A percentile compares a stretch with the other conserved stretches of the same genome.
Evolutionary conservation across 2,113 vertebrate genomes (phyloP).

Genomic region (Malurus cyaneus): DNA sequence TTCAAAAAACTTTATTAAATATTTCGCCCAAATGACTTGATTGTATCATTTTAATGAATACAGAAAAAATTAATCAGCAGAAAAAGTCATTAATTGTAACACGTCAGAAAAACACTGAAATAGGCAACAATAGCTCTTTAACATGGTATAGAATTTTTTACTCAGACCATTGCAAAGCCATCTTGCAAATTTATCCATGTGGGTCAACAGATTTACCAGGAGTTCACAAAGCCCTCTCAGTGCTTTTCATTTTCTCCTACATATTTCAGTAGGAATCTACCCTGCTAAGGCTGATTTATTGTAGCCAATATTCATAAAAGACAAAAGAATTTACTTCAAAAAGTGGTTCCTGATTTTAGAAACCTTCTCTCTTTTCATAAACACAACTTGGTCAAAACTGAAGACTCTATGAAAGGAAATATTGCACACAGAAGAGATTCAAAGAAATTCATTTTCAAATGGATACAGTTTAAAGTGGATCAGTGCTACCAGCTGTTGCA

Average conservation of each 20-base stretch:
- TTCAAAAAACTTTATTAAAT: slow-evolving; percentile 36
- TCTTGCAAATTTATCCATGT: neutral
- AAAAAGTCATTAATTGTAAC: slow-evolving; percentile 36
- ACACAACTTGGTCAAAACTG: slow-evolving; percentile 46
- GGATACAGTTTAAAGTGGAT: neutral
- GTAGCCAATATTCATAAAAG: neutral
- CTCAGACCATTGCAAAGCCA: neutral
- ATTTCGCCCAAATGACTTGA: slow-evolving; percentile 21
- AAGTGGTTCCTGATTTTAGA: neutral
- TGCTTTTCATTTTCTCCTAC: neutral
- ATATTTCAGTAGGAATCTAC: neutral
- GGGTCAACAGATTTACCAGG: neutral
- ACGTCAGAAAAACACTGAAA: slow-evolving; percentile 4
- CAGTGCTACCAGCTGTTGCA: neutral
- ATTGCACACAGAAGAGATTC: neutral
- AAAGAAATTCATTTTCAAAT: slow-evolving; percentile 4
- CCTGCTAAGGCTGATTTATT: neutral
- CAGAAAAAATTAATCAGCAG: slow-evolving; percentile 23
- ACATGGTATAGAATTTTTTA: neutral
- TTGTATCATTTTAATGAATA: slow-evolving; percentile 56
- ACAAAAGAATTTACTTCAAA: neutral
- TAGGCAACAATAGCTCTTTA: neutral
- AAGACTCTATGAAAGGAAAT: slow-evolving; percentile 28
- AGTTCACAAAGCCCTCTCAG: neutral
- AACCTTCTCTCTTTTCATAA: neutral